phyloP scores from a whole-genome alignment of 2,797 vertebrate species.

The Distichodus sexfasciatus region DNA sequence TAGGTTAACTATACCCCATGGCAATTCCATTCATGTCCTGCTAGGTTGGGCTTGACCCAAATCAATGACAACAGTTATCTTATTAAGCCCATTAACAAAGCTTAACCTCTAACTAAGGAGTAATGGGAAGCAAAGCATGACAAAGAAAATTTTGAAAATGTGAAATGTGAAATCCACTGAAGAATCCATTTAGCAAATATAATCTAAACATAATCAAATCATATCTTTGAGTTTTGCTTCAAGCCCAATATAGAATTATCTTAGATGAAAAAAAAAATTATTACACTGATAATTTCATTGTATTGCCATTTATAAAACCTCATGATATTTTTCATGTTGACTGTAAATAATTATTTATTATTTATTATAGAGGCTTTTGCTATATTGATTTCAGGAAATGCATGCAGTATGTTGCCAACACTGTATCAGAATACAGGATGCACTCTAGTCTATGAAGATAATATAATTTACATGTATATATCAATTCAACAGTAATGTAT shows the following conservation, averaged over 20 bases:
- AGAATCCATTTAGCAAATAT: neutral
- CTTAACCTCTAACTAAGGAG: conserved; percentile 33
- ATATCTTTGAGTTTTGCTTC: no score
- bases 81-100: conserved; percentile 48
- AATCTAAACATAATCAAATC: no score
- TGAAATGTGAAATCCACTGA: no score
- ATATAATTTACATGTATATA: neutral
- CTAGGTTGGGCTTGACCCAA: conserved; percentile 54
- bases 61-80: conserved; percentile 52
- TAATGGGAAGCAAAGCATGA: neutral
- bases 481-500: neutral
- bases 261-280: neutral
- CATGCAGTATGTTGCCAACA: neutral
- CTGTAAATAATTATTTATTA: neutral
- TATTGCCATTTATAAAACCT: neutral
- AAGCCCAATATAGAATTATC: no score
- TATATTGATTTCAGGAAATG: neutral
- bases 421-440: neutral
- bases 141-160: neutral
- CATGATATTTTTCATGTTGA: neutral
- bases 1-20: conserved; percentile 55
- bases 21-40: conserved; percentile 48
- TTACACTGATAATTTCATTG: neutral
- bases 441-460: neutral
- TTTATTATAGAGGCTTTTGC: neutral